phyloP scores from a whole-genome alignment of 2,888 invertebrate genomes.

The Lutraria lutraria region DNA sequence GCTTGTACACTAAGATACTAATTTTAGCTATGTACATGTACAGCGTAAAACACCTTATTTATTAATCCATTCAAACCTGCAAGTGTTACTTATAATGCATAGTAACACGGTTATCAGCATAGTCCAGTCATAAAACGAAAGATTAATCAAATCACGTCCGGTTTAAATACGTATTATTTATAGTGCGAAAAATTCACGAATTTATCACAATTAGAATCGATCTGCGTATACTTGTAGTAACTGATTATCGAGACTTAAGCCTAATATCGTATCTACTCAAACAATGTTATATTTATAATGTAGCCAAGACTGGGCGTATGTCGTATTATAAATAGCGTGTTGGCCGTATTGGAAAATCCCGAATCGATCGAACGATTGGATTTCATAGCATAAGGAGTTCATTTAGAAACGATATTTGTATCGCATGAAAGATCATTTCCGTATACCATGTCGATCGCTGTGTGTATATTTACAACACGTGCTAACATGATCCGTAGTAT shows the following conservation, averaged over 20 bases:
- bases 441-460: neutral
- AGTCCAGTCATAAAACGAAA: neutral
- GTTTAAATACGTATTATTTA: neutral
- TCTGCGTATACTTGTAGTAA: neutral
- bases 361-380: neutral
- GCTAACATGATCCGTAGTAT: neutral
- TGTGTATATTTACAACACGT: neutral
- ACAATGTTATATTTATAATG: slow-evolving; percentile 5
- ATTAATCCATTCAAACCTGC: too few species aligned
- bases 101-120: neutral
- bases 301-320: neutral
- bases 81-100: neutral
- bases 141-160: neutral
- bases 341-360: slow-evolving; percentile 13
- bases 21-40: neutral
- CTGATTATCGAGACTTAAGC: neutral
- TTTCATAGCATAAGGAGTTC: neutral
- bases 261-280: slow-evolving; percentile 1
- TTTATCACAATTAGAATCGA: neutral
- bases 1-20: neutral
- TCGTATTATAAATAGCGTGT: neutral
- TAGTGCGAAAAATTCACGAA: neutral
- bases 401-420: neutral
- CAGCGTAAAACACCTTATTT: too few species aligned
- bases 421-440: neutral